Evolutionary conservation across 1,140 invertebrate species (phyloP), one percentile per base, ranked within the genome.

Genomic region (Paralvinella palmiformis): DNA sequence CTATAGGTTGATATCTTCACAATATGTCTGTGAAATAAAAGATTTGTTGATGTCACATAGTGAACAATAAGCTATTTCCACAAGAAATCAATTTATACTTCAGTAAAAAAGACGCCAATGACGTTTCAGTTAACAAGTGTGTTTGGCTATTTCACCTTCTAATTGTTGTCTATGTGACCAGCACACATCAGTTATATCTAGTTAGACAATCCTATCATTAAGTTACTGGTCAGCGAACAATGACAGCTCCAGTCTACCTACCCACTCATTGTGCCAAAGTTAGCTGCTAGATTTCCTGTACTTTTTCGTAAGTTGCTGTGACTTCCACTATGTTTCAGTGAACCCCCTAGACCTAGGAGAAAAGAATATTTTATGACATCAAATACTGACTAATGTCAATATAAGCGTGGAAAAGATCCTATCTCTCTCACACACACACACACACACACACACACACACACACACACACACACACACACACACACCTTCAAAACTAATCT

Each of bases 401-500:
- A 15, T 13, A n/a, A 15, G 37, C 13, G 37, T 44, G 13, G n/a
- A 20, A 10, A n/a, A 48, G 27, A 24, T 10, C 20, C n/a, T 22
- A 7, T 27, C 13, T 10, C 20, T 10, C 15, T 0, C 10, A 52
- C 15, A 29, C 48, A 52, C 17, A 20, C 10, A 13, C 10, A 20
- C 15, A 3, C 48, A 52, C 1, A 29, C 48, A 52, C 48, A 13
- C 48, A 20, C 17, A 29, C 2, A 48, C 44, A 2, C 44, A n/a
- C n/a, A 3, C 44, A 48, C 44, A 2, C 44, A 48, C 45, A 48
- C n/a, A 1, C 31, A 52, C 31, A 7, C 20, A 4, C 20, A 52
- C 48, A 22, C n/a, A 89, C 88, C 85, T 86, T 85, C 59, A 85
- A 85, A 64, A 89, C 84, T 76, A 91, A 88, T 67, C 89, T 83